Base-by-base conservation (phyloP, 1,140 invertebrate genomes). In the Pectinophora gossypiella region DNA sequence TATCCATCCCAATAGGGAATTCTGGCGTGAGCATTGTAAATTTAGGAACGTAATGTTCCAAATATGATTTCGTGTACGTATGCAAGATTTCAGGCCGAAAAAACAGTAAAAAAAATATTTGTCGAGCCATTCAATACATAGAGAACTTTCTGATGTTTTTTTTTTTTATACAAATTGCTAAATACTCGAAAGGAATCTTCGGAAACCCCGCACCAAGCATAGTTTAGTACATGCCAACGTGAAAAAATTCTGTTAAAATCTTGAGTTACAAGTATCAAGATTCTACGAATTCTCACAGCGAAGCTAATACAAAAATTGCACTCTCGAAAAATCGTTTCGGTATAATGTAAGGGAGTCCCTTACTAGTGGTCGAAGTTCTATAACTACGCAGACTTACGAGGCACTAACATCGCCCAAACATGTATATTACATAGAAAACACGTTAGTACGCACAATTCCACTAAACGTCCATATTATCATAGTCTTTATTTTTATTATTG, bases 401-500 rank as follows among this genome's bases (percentile, higher is more conserved):
- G 83, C 83, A 84, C 78, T 86, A 84, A 84, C 76, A 81, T 66
- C 76, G 68, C 76, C 72, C 75, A 68, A 68, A 59, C 68, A 72
- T 82, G 67, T 71, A 69, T 71, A 68, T 54, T 67, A 78, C 56
- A 74, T 73, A 64, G 78, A 85, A 76, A 78, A 74, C 79, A 82
- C 72, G 79, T 78, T 32, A 32, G 58, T 72, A 73, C 76, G 72
- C 78, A 85, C 83, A 85, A 86, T 85, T 86, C 77, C 79, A 83
- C 80, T 82, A 85, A 63, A 73, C 57, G 77, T 78, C 75, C 75
- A 61, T 73, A 64, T 72, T 65, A 72, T 72, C 64, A 64, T 73
- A 84, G 76, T 81, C 75, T 76, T 79, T 83, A 76, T 76, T 83
- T 68, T 81, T 74, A 71, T 78, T 74, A 86, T 62, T 86, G 83